Base-by-base conservation (phyloP, 2,113 vertebrate species). In the Grallaria varia region DNA sequence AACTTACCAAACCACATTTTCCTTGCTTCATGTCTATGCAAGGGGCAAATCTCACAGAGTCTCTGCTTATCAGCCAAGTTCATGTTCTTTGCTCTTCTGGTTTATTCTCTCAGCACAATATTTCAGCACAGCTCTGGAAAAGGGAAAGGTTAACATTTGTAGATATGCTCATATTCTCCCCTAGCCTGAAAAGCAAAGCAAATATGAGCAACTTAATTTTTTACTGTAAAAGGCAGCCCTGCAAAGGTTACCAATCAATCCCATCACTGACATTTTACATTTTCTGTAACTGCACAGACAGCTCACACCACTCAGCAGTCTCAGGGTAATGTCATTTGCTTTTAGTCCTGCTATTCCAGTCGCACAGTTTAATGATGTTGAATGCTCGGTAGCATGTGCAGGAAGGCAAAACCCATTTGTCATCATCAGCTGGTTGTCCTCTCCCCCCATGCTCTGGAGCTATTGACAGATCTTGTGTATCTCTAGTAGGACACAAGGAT, bases 21-120 rank as follows among this genome's bases (percentile, higher is more conserved):
- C 56, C 14, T 45, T 72, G 33, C 35, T 76, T 79, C 10, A 4
- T 63, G 14, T 23, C 37, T 0, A 0, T 66, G 31, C 28, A n/a
- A 44, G 25, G 42, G 25, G 33, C 53, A 83, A 27, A 20, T 42
- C 20, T 84, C 22, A 66, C 28, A 87, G 20, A 45, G 7, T 20
- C 37, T 2, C 7, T 72, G 39, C 23, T 85, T 4, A 4, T 23
- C 2, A 12, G 63, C 25, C 68, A 44, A 9, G 8, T 45, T 58
- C 22, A 2, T 37, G 6, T 33, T 68, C 58, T 76, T 59, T 53
- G 52, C 27, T 45, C 10, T 42, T 59, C 31, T 64, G 16, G 37
- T 76, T 64, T 59, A 17, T 72, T 56, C 23, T 45, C 45, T 16
- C 47, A 42, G 31, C 1, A 2, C 6, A 35, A 13, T n/a, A 14